Evolutionary conservation across 92 coral and sea anemone genomes (phyloP), one percentile per base, ranked within the genome.

Genomic region (Diadumene lineata): DNA sequence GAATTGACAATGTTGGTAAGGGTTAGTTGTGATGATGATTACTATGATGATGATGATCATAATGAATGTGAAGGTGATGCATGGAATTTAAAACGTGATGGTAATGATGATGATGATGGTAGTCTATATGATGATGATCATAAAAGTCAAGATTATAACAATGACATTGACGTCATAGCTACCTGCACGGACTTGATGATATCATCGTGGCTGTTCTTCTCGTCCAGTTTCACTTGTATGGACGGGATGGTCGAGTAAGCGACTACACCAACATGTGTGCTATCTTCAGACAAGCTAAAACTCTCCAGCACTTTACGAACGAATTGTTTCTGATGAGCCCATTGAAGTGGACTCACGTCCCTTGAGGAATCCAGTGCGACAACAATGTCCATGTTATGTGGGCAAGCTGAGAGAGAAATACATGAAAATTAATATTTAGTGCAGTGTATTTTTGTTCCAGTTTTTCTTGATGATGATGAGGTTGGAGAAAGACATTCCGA

Each of bases 181-280:
- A 78, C 82, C 57, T 78, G 74, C 28, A 78, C 34, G 24, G 89
- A 73, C 77, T 88, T 77, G 29, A 89, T 77, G 58, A 89, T 88
- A 53, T 88, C 91, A 25, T 86, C 82, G 43, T 79, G 89, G 28
- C 72, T 73, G 84, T 86, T 85, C 19, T 82, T 84, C 43, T 88
- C 97, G 61, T 93, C 97, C 63, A 96, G 86, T 80, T 96, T 92
- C 78, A 87, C 78, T 43, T 79, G 91, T 57, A 96, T 86, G 0
- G 97, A 83, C 7, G 99, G 99, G 66, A 92, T 96, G 17, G 99
- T 93, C 50, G 96, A 92, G 72, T 91, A 96, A 15, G 99, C 89
- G 33, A 96, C 87, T 43, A 96, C 78, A 0, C 97, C 97, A 19
- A 92, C 88, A 78, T 96, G 99, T 16, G 94, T 88, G 1, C 84